Base-by-base conservation (phyloP, 2,797 vertebrate genomes). In the Enteromius paludinosus region DNA sequence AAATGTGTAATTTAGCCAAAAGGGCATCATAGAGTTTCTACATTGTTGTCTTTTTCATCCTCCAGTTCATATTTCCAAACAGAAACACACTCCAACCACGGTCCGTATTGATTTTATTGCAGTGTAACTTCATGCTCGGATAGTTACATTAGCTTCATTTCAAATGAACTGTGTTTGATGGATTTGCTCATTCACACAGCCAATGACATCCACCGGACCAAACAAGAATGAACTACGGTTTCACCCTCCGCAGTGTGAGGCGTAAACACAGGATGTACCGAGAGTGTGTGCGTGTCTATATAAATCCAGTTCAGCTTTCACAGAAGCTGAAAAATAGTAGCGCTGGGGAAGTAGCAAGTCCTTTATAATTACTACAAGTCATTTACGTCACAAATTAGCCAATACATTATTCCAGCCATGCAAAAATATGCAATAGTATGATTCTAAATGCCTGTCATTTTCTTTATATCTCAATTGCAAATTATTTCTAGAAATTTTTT, bases 61-160 rank as follows among this genome's bases (percentile, higher is more conserved):
- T 25, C 20, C 3, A 76, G 73, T 70, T 83, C 81, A 77, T 77
- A 83, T 77, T 77, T 83, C 65, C 15, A 69, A 77, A 76, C 74
- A 41, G 74, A 70, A 77, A 77, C 41, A 6, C 25, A 20, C 65
- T 83, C 65, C 64, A 69, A 70, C 64, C 81, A 49, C 10, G 59
- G 65, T 38, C 20, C 9, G 15, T 70, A 83, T 83, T 77, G 81
- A 83, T 83, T 83, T 83, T 78, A 83, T 77, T 70, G 73, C 74
- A 59, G 52, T 83, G 81, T 70, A 78, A 70, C 81, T 83, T 83
- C 81, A 83, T 70, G 81, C 81, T 83, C 49, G 81, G 65, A 70
- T 65, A 83, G 73, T 70, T 83, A 52, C 65, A 83, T 83, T 77
- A 83, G 74, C 65, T 78, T 83, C 54, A 78, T 78, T 83, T 83